Evolutionary conservation across 2,888 invertebrate genomes (phyloP).

Genomic region (Oxytorus armatus): DNA sequence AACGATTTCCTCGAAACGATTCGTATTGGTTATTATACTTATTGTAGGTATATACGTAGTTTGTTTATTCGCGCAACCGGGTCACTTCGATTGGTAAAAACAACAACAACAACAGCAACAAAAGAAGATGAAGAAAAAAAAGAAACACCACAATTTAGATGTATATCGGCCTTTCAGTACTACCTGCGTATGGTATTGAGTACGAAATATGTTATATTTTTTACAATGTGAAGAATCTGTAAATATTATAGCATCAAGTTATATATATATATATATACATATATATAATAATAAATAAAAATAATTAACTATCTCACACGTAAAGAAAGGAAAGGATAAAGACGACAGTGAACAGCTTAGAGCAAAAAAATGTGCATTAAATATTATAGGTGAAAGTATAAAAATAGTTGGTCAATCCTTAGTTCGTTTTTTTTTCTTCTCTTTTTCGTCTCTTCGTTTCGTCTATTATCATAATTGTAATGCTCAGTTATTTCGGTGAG

Average conservation of each 20-base stretch:
- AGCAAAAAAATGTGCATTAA: constrained; percentile 79
- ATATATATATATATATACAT: constrained; percentile 77
- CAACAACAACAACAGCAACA: constrained; percentile 12
- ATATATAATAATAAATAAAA: constrained; percentile 68
- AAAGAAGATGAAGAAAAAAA: constrained; percentile 48
- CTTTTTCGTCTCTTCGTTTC: constrained; percentile 54
- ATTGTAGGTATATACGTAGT: constrained; percentile 36
- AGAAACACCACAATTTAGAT: constrained; percentile 82
- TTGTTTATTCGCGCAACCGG: constrained; percentile 60
- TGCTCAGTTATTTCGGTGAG: constrained; percentile 28
- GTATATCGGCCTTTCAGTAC: constrained; percentile 84
- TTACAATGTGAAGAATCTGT: constrained; percentile 84
- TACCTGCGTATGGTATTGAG: constrained; percentile 84
- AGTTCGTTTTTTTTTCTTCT: constrained; percentile 54
- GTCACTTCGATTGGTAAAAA: constrained; percentile 55
- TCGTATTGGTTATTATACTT: constrained; percentile 42
- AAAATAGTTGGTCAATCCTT: constrained; percentile 42
- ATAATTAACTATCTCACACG: constrained; percentile 74
- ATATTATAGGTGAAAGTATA: constrained; percentile 64
- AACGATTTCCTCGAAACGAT: constrained; percentile 31
- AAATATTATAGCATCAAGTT: constrained; percentile 83
- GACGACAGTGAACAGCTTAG: constrained; percentile 74
- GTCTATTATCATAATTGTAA: constrained; percentile 58
- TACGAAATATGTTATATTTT: constrained; percentile 84
- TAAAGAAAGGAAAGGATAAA: constrained; percentile 73